Percentiles rank a stretch among this genome's conserved stretches.
These are phyloP conservation scores for Perca fluviatilis DNA, from an alignment of 2,113 vertebrate genomes.

Conservation along the genomic window DNA sequence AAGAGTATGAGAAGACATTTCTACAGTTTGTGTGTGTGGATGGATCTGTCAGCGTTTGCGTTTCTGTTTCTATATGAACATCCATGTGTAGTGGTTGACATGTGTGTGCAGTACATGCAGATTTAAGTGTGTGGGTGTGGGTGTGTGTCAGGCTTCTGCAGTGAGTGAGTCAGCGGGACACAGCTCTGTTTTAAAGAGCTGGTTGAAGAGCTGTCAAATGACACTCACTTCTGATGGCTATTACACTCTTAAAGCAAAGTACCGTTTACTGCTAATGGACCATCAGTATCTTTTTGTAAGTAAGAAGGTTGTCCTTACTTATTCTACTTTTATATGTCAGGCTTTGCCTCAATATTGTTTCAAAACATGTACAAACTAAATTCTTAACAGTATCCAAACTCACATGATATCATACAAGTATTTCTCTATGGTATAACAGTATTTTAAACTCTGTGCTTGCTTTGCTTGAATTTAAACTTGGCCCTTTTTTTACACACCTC, in stretches of 20 bases:
- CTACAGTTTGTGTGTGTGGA: background rate
- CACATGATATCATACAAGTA: no score
- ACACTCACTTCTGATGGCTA: constrained; percentile 16
- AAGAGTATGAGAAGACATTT: constrained; percentile 9
- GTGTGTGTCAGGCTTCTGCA: constrained; percentile 2
- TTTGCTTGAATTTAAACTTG: background rate
- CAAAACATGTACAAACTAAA: background rate
- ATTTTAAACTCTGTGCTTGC: background rate
- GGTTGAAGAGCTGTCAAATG: constrained; percentile 39
- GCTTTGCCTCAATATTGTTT: background rate
- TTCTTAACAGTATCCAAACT: background rate
- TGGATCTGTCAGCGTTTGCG: constrained; percentile 19
- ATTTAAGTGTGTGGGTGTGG: constrained; percentile 13
- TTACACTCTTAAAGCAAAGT: constrained; percentile 23
- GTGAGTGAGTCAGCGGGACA: constrained; percentile 12
- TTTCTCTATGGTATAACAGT: background rate
- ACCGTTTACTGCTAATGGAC: constrained; percentile 13
- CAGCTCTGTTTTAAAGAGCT: constrained; percentile 22
- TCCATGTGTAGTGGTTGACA: constrained; percentile 8
- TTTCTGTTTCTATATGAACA: constrained; percentile 5
- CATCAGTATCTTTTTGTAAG: background rate
- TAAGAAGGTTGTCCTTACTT: background rate
- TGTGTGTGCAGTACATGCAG: constrained; percentile 4
- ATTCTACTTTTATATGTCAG: background rate
- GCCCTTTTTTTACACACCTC: background rate